Evolutionary conservation across 2,888 invertebrate genomes (phyloP), one percentile per base, ranked within the genome.

Genomic region (Vesta saturnalis): DNA sequence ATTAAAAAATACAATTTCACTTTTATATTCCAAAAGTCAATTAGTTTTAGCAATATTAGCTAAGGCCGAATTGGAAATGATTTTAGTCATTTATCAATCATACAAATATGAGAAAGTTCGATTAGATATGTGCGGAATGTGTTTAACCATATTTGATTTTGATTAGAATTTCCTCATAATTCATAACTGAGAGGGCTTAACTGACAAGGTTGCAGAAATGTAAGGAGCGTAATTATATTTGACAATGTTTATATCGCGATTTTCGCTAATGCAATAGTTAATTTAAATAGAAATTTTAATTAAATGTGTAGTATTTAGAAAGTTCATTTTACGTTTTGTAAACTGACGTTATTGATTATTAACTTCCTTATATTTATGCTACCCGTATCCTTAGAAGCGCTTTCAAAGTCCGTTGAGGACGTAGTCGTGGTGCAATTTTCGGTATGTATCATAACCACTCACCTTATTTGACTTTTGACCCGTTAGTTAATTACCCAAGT

Each of bases 131-230:
- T 30, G 47, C 49, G 67, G 60, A 64, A 67, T 60, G 67, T 56
- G 67, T n/a, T 60, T 72, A n/a, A n/a, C 73, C 73, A 72, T 73
- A 58, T 73, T 74, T 71, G 70, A 70, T 73, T 72, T 68, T 76
- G 77, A 76, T 78, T 74, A 78, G 73, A 77, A 79, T 77, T 80
- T 80, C 78, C 81, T 81, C 82, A 83, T 83, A 83, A 83, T 83
- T 83, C 83, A 83, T 83, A 83, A 83, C 81, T 82, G 81, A 80
- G 79, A 83, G 83, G 82, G 82, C 82, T 80, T 80, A 77, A 70
- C 63, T 78, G 75, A 74, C 81, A 83, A 82, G 83, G 76, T 73
- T 73, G 69, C 82, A 83, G 79, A 78, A 80, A 73, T 23, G 30
- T 49, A 64, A 78, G 75, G 76, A 80, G 69, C 21, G 43, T 43